Percentiles rank a stretch among this genome's conserved stretches.
These are phyloP conservation scores for Carettochelys insculpta DNA, from an alignment of 2,113 vertebrate species.

Conservation along the genomic window DNA sequence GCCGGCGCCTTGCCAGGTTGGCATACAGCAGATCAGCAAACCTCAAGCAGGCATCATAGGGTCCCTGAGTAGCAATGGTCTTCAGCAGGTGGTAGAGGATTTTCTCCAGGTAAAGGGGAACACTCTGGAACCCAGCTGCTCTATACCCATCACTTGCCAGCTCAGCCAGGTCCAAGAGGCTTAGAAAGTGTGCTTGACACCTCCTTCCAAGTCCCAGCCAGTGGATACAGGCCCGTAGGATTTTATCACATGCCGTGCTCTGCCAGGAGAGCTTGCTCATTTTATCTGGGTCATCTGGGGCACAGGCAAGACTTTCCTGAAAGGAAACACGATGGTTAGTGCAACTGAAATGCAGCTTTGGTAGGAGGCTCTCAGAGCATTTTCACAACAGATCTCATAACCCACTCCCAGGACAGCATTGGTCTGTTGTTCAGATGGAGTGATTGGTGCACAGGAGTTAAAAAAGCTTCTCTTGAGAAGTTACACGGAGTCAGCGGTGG, in stretches of 20 bases:
- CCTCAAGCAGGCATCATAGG: slow-evolving; percentile 44
- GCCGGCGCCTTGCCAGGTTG: slow-evolving; percentile 62
- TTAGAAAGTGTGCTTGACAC: slow-evolving; percentile 51
- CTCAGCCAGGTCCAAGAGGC: slow-evolving; percentile 80
- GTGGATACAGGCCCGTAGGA: slow-evolving; percentile 87
- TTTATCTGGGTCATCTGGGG: slow-evolving; percentile 50
- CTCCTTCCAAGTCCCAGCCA: slow-evolving; percentile 70
- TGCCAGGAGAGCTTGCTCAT: slow-evolving; percentile 56
- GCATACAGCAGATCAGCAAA: slow-evolving; percentile 76
- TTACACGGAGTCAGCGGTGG: background rate
- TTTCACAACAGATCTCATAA: background rate
- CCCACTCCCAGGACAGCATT: background rate
- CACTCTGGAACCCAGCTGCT: slow-evolving; percentile 42
- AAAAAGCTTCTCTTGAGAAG: background rate
- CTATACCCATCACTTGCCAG: slow-evolving; percentile 80
- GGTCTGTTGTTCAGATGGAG: background rate
- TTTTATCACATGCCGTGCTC: slow-evolving; percentile 79
- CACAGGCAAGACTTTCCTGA: slow-evolving; percentile 48
- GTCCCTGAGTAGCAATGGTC: slow-evolving; percentile 67
- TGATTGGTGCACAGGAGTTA: background rate
- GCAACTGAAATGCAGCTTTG: background rate
- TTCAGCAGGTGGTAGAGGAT: slow-evolving; percentile 88
- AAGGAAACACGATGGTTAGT: background rate
- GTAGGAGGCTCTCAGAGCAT: background rate
- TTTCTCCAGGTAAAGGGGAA: slow-evolving; percentile 88